Base-by-base conservation (phyloP, 2,888 invertebrate genomes). In the Papilio elwesi region DNA sequence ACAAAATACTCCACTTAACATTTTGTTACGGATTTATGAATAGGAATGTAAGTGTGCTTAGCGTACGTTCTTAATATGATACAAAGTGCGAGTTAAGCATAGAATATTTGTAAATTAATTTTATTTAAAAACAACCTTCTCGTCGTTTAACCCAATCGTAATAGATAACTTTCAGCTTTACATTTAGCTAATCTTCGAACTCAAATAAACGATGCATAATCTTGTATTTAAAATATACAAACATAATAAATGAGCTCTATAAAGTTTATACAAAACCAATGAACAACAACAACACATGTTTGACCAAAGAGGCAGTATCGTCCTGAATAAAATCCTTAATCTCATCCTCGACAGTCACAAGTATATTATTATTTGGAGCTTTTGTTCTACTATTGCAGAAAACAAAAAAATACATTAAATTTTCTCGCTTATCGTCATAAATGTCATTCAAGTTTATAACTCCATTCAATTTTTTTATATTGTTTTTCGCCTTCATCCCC, bases 21-120 rank as follows among this genome's bases (percentile, higher is more conserved):
- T 59, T 59, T 68, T 26, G 47, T 57, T 36, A 68, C 57, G 49
- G 36, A 59, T 26, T 36, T 48, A 59, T 59, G 57, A 57, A 68
- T 68, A 59, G 57, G 15, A 59, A 68, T 59, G 12, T 49, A 57
- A 48, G 68, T 59, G 26, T 48, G 36, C 68, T 68, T 49, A 57
- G 59, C 16, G 68, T 15, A 55, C 13, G 67, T 12, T 43, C 43
- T 7, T 43, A 43, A 43, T 43, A 9, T 43, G 4, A 43, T 43
- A 43, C 9, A 9, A 43, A 43, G 9, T 43, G 9, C 43, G 43
- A 43, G 43, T 43, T 0, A 43, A 6, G 43, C 9, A 43, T 43
- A 43, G 43, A 43, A 43, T 43, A 7, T 9, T 43, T 43, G 43
- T 43, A 6, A 43, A 43, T 43, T 43, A 4, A 43, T 26, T 43